Evolutionary conservation across 2,888 invertebrate species (phyloP), one percentile per base, ranked within the genome.

Genomic region (Zygogramma bicolorata): DNA sequence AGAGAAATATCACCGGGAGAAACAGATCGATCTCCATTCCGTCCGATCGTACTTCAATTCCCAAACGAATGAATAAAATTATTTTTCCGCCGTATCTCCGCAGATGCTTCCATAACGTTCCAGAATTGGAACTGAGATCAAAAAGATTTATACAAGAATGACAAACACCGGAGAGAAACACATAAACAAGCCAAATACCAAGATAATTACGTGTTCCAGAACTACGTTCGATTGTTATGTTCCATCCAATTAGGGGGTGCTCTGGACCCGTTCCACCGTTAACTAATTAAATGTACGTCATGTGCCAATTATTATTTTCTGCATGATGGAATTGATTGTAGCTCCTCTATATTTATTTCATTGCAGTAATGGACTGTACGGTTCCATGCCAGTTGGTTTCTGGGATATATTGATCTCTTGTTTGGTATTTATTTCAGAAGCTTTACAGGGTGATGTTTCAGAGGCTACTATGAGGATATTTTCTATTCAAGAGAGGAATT

Each of bases 271-370:
- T 53, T 70, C 68, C 61, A 59, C 29, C 73, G 65, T 75, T 38
- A 67, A 63, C 73, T 70, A 75, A 76, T 76, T 75, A 71, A 66
- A 62, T 69, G 67, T 66, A 65, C 69, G 69, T 70, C 71, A 71
- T 53, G 73, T 61, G 70, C 73, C 75, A 76, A 76, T 76, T 76
- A 76, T 75, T 76, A 70, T 73, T 73, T 75, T 75, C 73, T 62
- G 73, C 75, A 42, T 73, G 73, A 71, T 65, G 49, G 46, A 69
- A 63, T 69, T 67, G 69, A 75, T 75, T 75, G 66, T 70, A 67
- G 65, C 65, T 71, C n/a, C 61, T 61, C 40, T 18, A 67, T 42
- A 42, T 67, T 59, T 67, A 67, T 67, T 67, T n/a, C 53, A 25
- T 22, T 53, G 27, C 10, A 13, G n/a, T 22, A 13, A 27, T 53